Conservation (phyloP, 2,797 vertebrate species). For the Pipistrellus pygmaeus region DNA sequence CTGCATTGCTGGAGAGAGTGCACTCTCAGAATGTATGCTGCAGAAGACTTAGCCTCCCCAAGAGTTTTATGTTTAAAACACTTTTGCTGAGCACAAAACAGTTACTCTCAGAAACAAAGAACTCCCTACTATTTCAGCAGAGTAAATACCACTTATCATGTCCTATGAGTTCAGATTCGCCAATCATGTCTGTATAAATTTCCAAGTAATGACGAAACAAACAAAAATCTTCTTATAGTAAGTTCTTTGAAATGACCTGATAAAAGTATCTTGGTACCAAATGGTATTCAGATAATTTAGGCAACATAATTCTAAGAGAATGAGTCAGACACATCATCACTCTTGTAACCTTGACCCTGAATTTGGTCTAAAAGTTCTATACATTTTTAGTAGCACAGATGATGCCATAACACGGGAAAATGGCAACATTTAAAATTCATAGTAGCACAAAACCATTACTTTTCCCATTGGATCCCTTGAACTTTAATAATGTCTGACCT, state of each 20-base stretch:
- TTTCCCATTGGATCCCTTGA: conserved; percentile 87
- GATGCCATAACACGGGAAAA: conserved; percentile 87
- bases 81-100: background rate
- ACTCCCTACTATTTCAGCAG: background rate
- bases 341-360: conserved; percentile 85
- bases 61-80: background rate
- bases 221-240: background rate
- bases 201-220: conserved; percentile 22
- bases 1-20: background rate
- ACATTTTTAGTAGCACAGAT: conserved; percentile 87
- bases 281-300: conserved; percentile 34
- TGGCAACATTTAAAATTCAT: conserved; percentile 90
- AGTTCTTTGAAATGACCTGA: conserved; percentile 57
- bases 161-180: conserved; percentile 22
- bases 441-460: conserved; percentile 88
- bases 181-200: conserved; percentile 28
- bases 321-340: conserved; percentile 81
- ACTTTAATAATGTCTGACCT: conserved; percentile 90
- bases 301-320: conserved; percentile 36
- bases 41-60: background rate
- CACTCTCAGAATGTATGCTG: background rate
- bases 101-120: conserved; percentile 24
- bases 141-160: background rate
- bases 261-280: conserved; percentile 20
- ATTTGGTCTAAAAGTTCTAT: conserved; percentile 84